Evolutionary conservation across 2,888 invertebrate species (phyloP), one percentile per base, ranked within the genome.

Genomic region (Lathronympha strigana): DNA sequence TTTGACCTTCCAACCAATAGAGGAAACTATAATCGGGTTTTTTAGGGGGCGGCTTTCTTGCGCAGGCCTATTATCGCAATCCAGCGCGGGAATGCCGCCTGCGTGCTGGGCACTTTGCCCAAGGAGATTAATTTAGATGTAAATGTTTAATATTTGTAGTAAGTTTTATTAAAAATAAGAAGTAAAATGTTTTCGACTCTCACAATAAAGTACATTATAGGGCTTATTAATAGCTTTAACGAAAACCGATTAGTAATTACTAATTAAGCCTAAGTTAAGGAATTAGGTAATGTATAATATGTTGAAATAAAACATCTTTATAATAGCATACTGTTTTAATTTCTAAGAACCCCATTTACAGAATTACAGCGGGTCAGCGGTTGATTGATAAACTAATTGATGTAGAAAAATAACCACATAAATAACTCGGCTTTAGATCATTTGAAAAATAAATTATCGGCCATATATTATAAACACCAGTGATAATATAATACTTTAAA

Each of bases 311-410:
- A 91, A 91, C 88, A 87, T 76, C 79, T 69, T 72, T 63, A 63
- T 86, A 88, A 64, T 89, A 92, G 92, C 92, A 91, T 92, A 92
- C 90, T 90, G 90, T 91, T 91, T 91, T 91, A 92, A 91, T 92
- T 90, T 91, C 91, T 91, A 92, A 90, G 80, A 90, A 87, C 90
- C 91, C 91, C 89, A 88, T 87, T 84, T 91, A 90, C 89, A 90
- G 88, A 88, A 87, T 84, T 87, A 90, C 85, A 88, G 84, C 87
- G 89, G 90, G 90, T 87, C 83, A 90, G 90, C 89, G 84, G 86
- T 83, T 87, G 87, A 88, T 87, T 88, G n/a, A n/a, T 87, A 86
- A 85, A 90, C 89, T 86, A 87, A 90, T 79, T 77, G 82, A 87
- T 83, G 77, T 91, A 90, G 80, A 91, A 92, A 91, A 92, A 90